Conservation (phyloP, 2,113 vertebrate genomes). For the Epinephelus moara region DNA sequence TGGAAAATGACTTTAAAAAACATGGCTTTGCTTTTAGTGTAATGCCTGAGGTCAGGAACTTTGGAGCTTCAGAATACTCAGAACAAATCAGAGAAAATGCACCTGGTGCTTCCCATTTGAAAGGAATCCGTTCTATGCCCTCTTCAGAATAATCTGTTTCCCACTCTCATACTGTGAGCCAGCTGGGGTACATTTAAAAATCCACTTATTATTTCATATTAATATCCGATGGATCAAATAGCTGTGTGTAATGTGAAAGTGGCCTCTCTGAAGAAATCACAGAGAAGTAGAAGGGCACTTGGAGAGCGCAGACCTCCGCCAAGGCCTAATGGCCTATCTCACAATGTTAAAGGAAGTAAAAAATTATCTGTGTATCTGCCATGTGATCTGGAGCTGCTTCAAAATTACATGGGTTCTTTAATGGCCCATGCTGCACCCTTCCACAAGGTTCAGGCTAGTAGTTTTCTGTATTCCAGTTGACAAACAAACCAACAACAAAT, state of each 20-base stretch:
- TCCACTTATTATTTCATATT: constrained; percentile 8
- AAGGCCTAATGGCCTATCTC: too few species aligned
- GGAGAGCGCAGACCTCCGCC: too few species aligned
- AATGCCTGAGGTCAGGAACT: constrained; percentile 76
- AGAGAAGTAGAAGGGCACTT: not conserved
- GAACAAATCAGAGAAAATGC: constrained; percentile 65
- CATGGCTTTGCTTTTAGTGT: constrained; percentile 86
- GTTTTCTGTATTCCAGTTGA: too few species aligned
- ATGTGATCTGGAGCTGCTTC: too few species aligned
- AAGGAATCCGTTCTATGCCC: not conserved
- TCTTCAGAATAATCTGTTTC: not conserved
- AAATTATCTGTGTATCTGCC: too few species aligned
- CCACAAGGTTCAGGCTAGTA: too few species aligned
- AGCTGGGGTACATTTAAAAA: not conserved
- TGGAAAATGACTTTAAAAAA: constrained; percentile 77
- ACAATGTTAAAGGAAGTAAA: too few species aligned
- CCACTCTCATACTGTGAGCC: not conserved
- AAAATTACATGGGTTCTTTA: too few species aligned
- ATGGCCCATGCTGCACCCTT: too few species aligned
- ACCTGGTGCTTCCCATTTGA: constrained; percentile 2
- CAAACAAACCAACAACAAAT: too few species aligned
- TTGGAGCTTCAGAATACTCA: constrained; percentile 29
- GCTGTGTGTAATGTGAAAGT: constrained; percentile 35
- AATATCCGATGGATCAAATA: constrained; percentile 6
- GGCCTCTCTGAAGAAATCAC: not conserved